Evolutionary conservation across 1,140 invertebrate genomes (phyloP), one percentile per base, ranked within the genome.

Genomic region (Ectropis grisescens): DNA sequence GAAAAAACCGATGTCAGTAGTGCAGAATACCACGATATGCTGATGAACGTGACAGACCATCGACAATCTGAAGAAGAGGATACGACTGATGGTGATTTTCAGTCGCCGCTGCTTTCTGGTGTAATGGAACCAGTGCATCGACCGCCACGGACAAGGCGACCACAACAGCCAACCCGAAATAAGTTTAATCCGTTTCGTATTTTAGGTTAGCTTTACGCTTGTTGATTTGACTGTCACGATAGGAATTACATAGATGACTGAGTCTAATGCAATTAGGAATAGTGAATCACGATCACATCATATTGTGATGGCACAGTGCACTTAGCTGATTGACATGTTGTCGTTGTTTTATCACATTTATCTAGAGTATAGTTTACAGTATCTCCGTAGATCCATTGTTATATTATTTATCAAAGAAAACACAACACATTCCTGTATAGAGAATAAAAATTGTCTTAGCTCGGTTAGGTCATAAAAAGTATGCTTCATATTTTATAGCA

Each of bases 181-280:
- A 78, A 75, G 53, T 81, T 81, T 31, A 81, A 76, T 45, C 76
- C 72, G 33, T 75, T 81, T 44, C 72, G 76, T 28, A 81, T 81
- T 37, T 60, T 81, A 69, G 76, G 76, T 58, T 81, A 78, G 47
- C 32, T 13, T n/a, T n/a, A n/a, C n/a, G 37, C 32, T 13, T 37
- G n/a, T n/a, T n/a, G 33, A 48, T 37, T 46, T 41, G 53, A 66
- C 59, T 71, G 65, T 60, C 65, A 60, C 33, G 15, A 35, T 42
- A 53, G 41, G 33, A 61, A 55, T 47, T 47, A n/a, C n/a, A 42
- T 43, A 42, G 27, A 57, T 47, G 41, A 58, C 37, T 58, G 47
- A 38, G 46, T 43, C 35, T 41, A 40, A 41, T 31, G 11, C 24
- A 40, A 47, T 47, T 50, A 51, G 41, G 23, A 15, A 16, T 45